Percentiles rank a stretch among this genome's conserved stretches.
These are phyloP conservation scores for Cyphomyrus discorhynchus DNA, from an alignment of 2,113 vertebrate genomes.

Conservation along the genomic window DNA sequence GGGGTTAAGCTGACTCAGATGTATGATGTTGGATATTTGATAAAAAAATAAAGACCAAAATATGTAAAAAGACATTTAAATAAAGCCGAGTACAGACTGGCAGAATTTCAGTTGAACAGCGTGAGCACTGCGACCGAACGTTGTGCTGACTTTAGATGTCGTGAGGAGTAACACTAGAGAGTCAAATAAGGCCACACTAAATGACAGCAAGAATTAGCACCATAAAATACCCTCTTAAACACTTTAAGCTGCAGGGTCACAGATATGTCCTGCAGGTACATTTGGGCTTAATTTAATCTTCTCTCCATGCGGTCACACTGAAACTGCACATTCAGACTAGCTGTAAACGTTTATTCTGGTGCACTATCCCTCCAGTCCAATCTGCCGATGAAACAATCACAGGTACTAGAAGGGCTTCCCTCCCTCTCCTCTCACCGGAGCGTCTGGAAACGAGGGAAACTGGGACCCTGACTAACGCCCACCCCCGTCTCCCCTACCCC, in stretches of 20 bases:
- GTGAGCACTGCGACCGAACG: neutral
- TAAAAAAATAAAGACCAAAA: neutral
- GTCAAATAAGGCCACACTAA: neutral
- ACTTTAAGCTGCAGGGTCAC: constrained; percentile 33
- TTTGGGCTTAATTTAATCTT: constrained; percentile 72
- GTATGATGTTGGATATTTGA: neutral
- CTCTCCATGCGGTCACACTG: constrained; percentile 72
- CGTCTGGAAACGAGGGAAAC: neutral
- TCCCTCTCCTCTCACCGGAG: neutral
- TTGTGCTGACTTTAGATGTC: neutral
- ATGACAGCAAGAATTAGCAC: constrained; percentile 14
- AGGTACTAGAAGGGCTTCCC: neutral
- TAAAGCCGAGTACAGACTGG: neutral
- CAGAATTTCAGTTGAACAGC: neutral
- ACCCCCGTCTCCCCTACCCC: neutral
- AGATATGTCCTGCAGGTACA: constrained; percentile 61
- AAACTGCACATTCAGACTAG: constrained; percentile 69
- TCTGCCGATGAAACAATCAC: constrained; percentile 74
- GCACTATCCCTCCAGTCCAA: constrained; percentile 67
- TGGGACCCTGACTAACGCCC: constrained; percentile 42
- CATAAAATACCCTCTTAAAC: constrained; percentile 6
- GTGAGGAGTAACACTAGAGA: neutral
- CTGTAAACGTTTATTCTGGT: constrained; percentile 67
- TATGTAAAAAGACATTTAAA: neutral
- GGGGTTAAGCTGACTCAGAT: neutral